Percentiles rank a stretch among this genome's conserved stretches.
phyloP scores from a whole-genome alignment of 2,797 vertebrate genomes.

The Siniperca scherzeri region DNA sequence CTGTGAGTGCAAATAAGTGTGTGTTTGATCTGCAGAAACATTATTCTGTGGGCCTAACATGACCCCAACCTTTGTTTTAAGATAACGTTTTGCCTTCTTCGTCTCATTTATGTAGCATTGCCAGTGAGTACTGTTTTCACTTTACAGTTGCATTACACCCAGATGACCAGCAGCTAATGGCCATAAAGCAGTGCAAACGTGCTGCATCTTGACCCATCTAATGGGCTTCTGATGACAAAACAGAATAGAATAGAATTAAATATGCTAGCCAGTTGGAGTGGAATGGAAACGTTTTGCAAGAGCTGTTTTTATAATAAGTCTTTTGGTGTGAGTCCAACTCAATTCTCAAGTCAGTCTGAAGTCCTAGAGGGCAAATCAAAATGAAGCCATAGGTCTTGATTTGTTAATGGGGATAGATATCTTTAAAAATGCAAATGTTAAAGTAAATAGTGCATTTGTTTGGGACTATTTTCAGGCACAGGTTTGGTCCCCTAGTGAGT shows the following conservation, averaged over 20 bases:
- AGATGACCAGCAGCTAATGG: constrained; percentile 37
- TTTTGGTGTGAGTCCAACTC: background rate
- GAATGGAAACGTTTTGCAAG: background rate
- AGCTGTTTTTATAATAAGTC: background rate
- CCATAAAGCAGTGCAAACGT: constrained; percentile 27
- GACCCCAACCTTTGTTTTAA: constrained; percentile 53
- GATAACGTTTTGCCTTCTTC: constrained; percentile 36
- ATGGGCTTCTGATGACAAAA: constrained; percentile 11
- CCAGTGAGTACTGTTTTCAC: constrained; percentile 26
- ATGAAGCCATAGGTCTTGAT: background rate
- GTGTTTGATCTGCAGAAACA: constrained; percentile 61
- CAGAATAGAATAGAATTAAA: background rate
- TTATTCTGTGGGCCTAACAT: constrained; percentile 39
- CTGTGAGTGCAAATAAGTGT: constrained; percentile 63
- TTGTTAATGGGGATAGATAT: background rate
- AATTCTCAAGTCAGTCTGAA: background rate
- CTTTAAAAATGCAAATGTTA: too few species aligned
- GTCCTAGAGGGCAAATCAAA: background rate
- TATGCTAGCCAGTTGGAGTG: background rate
- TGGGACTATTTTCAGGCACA: background rate
- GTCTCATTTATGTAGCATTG: constrained; percentile 37
- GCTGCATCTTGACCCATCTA: background rate
- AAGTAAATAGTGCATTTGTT: background rate
- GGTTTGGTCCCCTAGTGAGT: constrained; percentile 5
- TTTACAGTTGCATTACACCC: constrained; percentile 33